Evolutionary conservation across 2,888 invertebrate genomes (phyloP), one percentile per base, ranked within the genome.

Genomic region (Aphidoletes aphidimyza): DNA sequence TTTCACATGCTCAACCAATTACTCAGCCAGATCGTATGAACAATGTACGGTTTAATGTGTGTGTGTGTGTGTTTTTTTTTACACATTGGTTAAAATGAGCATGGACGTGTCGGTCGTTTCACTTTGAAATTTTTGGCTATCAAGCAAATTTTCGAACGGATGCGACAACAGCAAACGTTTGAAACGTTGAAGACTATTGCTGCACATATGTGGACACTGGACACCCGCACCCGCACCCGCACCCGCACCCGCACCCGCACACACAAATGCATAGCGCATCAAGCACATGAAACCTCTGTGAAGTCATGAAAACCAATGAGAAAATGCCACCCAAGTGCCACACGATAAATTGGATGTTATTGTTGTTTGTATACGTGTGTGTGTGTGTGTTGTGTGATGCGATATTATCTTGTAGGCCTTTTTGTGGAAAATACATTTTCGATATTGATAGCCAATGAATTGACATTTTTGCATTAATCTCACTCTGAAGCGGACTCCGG

Each of bases 381-480:
- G 26, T 54, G 54, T n/a, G 54, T 54, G 54, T 54, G 54, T 54
- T 26, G 42, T 42, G 42, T 42, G 19, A 54, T n/a, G 6, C 22
- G 17, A 54, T 22, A 54, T n/a, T 26, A 22, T 22, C 54, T 30
- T 30, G 30, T 30, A 69, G 30, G 30, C 69, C 30, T 69, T 54
- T 54, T 69, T 30, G n/a, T n/a, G n/a, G n/a, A 0, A 30, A 69
- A 69, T 69, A 30, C 14, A 14, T 34, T 69, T n/a, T 22, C 30
- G 34, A 69, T 22, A 69, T 69, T 69, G 69, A 69, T 69, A 69
- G 69, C 69, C 30, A 34, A 69, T 69, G 34, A 69, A 30, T 30
- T 69, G 69, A 69, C 69, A 69, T 30, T 69, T 69, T 69, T 69
- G 69, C 69, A 69, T 69, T 69, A 69, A 34, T 30, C 69, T 69